phyloP scores from a whole-genome alignment of 2,113 vertebrate genomes.

The Brachirus orientalis region DNA sequence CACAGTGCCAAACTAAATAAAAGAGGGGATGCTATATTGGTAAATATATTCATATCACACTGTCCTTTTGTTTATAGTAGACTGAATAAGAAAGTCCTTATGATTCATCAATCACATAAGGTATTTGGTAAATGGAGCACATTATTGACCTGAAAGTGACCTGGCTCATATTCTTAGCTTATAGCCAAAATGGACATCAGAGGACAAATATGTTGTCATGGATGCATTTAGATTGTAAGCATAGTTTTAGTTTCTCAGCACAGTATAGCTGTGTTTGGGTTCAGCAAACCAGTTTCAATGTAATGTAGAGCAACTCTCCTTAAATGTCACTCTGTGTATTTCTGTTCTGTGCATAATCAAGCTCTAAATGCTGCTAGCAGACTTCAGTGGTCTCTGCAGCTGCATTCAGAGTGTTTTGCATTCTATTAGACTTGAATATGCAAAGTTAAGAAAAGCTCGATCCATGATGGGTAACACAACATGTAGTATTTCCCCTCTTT shows the following conservation, averaged over 20 bases:
- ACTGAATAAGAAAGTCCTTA: no score
- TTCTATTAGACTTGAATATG: slow-evolving; percentile 62
- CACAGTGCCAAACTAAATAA: background rate
- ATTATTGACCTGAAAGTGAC: slow-evolving; percentile 48
- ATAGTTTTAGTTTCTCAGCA: slow-evolving; percentile 18
- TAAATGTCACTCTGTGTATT: slow-evolving; percentile 4
- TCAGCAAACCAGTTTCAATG: slow-evolving; percentile 10
- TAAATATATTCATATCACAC: slow-evolving; percentile 21
- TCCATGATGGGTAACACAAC: background rate
- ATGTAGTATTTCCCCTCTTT: background rate
- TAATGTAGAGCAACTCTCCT: background rate
- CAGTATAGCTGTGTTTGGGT: slow-evolving; percentile 8
- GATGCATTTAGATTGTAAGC: slow-evolving; percentile 45
- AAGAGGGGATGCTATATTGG: background rate
- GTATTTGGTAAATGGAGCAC: no score
- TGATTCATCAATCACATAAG: no score
- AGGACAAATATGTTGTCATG: slow-evolving; percentile 61
- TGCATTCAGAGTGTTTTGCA: slow-evolving; percentile 14
- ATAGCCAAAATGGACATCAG: slow-evolving; percentile 18
- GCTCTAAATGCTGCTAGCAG: slow-evolving; percentile 12
- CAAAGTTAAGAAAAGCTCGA: slow-evolving; percentile 54
- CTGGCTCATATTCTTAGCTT: slow-evolving; percentile 35
- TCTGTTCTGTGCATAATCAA: slow-evolving; percentile 5
- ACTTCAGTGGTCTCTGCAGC: slow-evolving; percentile 30
- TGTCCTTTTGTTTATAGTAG: no score